Conservation (phyloP, 2,888 invertebrate species). For the Campoplex nolae region DNA sequence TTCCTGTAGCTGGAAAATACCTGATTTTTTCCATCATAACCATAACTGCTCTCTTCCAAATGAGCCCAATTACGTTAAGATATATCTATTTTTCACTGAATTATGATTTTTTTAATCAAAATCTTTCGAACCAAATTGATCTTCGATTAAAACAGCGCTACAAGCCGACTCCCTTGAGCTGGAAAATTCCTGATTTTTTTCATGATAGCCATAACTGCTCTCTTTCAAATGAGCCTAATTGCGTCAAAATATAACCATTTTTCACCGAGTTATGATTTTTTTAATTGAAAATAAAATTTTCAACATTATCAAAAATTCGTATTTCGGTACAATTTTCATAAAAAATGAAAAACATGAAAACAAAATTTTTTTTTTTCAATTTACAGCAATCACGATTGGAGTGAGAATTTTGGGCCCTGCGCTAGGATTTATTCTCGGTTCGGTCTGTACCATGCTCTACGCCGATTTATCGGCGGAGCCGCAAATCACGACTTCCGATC, state of each 20-base stretch:
- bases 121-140: neutral
- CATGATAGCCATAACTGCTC: neutral
- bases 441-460: conserved; percentile 94
- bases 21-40: neutral
- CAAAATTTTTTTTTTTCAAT: neutral
- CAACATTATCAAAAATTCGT: neutral
- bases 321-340: neutral
- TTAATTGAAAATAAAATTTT: neutral
- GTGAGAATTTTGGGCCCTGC: conserved; percentile 96
- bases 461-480: conserved; percentile 92
- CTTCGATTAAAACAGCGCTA: neutral
- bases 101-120: conserved; percentile 22
- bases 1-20: too few species aligned
- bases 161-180: neutral
- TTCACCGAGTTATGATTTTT: conserved; percentile 22
- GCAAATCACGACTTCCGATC: conserved; percentile 91
- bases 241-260: neutral
- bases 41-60: neutral
- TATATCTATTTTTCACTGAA: neutral
- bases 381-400: conserved; percentile 94
- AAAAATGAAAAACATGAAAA: neutral
- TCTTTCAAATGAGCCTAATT: neutral
- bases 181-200: neutral
- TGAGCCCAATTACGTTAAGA: neutral
- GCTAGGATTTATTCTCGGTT: conserved; percentile 95